Conservation (phyloP, 2,797 vertebrate species). For the Leptoclinus maculatus region DNA sequence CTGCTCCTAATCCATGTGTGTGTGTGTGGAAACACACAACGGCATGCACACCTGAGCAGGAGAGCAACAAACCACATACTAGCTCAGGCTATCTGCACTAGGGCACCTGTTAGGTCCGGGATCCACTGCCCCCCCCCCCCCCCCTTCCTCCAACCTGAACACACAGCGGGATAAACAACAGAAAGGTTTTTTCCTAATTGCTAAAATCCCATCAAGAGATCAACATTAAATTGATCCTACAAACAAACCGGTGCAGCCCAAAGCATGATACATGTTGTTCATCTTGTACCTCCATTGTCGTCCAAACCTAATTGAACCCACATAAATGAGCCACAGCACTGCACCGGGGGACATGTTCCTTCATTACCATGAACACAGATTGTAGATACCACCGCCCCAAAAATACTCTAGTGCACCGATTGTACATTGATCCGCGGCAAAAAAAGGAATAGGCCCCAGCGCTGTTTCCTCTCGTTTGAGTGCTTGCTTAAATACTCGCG, state of each 20-base stretch:
- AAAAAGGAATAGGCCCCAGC: background rate
- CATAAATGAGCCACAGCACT: background rate
- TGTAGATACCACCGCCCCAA: background rate
- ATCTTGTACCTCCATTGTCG: no score
- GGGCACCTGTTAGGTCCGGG: background rate
- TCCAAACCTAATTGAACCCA: no score
- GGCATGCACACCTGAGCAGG: constrained; percentile 26
- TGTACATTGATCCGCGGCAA: background rate
- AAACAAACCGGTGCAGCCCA: no score
- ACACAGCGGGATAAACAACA: no score
- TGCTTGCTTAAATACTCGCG: background rate
- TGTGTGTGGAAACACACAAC: constrained; percentile 27
- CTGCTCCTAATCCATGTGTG: constrained; percentile 37
- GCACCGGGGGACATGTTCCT: background rate
- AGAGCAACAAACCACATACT: background rate
- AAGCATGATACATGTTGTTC: no score
- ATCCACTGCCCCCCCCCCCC: background rate
- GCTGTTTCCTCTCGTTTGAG: background rate
- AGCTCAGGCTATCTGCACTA: background rate
- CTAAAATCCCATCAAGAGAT: background rate
- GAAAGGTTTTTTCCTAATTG: background rate
- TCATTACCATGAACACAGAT: background rate
- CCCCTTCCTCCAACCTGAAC: no score
- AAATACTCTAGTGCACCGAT: background rate
- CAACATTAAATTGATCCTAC: background rate